These are phyloP conservation scores for Eubasilissa regina DNA, from an alignment of 1,140 invertebrate genomes.

Conservation along the genomic window DNA sequence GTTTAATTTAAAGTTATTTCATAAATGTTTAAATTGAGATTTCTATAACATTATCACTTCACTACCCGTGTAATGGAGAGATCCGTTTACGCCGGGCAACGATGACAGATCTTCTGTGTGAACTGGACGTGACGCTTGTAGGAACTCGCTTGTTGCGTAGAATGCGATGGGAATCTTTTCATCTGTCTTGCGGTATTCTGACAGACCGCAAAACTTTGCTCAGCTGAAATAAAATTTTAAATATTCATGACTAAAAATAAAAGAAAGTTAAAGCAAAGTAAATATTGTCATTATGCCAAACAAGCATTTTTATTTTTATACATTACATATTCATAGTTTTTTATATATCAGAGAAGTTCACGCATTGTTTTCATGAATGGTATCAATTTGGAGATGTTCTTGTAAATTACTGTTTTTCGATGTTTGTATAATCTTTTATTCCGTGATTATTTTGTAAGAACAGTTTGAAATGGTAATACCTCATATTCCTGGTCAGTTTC, in stretches of 20 bases:
- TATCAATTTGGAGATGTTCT: too few relatives aligned
- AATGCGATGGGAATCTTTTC: conserved; percentile 47
- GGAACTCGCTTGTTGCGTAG: conserved; percentile 9
- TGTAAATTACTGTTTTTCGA: too few relatives aligned
- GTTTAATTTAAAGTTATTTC: conserved; percentile 25
- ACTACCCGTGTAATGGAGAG: background rate
- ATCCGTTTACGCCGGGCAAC: background rate
- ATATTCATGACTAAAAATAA: too few relatives aligned
- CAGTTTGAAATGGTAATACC: conserved; percentile 67
- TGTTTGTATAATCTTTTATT: too few relatives aligned
- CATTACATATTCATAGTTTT: too few relatives aligned
- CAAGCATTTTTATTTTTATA: too few relatives aligned
- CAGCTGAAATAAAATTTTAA: conserved; percentile 40
- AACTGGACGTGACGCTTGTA: background rate
- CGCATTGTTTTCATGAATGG: too few relatives aligned
- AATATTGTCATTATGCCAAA: too few relatives aligned
- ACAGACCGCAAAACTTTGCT: conserved; percentile 58
- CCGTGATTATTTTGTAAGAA: too few relatives aligned
- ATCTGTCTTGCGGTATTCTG: conserved; percentile 60
- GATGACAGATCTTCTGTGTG: background rate
- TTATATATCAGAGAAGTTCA: too few relatives aligned
- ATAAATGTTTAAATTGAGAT: conserved; percentile 22
- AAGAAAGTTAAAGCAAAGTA: too few relatives aligned
- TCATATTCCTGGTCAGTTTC: conserved; percentile 83
- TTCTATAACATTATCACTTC: conserved; percentile 18